Evolutionary conservation across 2,113 vertebrate species (phyloP).

Genomic region (Stictonetta naevosa): DNA sequence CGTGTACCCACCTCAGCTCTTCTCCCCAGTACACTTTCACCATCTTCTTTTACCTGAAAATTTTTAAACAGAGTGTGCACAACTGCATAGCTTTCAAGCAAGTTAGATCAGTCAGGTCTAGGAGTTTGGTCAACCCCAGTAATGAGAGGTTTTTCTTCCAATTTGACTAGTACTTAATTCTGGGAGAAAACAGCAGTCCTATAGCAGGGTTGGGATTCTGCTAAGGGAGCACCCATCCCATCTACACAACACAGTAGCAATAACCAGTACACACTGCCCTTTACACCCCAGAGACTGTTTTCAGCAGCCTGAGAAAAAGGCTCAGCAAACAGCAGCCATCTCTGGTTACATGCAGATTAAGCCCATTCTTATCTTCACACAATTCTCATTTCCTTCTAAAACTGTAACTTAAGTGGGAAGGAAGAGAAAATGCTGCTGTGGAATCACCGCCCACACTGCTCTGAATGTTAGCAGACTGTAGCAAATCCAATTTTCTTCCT

Average conservation of each 20-base stretch:
- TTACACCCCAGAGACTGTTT: neutral
- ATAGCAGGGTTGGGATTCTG: constrained; percentile 35
- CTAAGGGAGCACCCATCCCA: constrained; percentile 26
- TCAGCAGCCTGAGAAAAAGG: neutral
- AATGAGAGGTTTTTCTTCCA: constrained; percentile 3
- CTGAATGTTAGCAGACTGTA: neutral
- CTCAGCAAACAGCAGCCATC: neutral
- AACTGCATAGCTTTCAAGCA: constrained; percentile 66
- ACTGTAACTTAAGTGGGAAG: constrained; percentile 9
- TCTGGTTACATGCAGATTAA: neutral
- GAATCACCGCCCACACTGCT: constrained; percentile 1
- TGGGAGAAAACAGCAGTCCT: constrained; percentile 37
- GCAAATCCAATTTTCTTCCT: neutral
- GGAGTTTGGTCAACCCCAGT: constrained; percentile 10
- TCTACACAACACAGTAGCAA: neutral
- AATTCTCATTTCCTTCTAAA: constrained; percentile 23
- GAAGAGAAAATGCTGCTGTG: constrained; percentile 22
- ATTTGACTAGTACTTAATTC: constrained; percentile 28
- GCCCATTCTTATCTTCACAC: neutral
- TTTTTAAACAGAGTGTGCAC: constrained; percentile 67
- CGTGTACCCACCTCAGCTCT: constrained; percentile 50
- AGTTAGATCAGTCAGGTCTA: constrained; percentile 50
- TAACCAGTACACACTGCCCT: neutral
- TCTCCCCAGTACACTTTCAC: constrained; percentile 66
- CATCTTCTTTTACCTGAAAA: constrained; percentile 64